Conservation (phyloP, 2,888 invertebrate species). For the Sycophila texana region DNA sequence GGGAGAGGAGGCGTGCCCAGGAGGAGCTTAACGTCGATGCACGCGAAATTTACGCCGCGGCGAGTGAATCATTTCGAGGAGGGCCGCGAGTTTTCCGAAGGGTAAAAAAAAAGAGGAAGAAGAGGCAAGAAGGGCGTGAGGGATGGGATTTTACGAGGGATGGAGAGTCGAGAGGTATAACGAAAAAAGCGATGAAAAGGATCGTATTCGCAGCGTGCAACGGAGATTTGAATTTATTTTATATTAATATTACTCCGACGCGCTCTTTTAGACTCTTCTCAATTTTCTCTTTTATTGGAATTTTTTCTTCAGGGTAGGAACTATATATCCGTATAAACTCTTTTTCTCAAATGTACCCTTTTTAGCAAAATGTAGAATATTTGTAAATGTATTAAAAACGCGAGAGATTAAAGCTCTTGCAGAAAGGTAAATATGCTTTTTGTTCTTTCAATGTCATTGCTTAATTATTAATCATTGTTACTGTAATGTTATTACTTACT, state of each 20-base stretch:
- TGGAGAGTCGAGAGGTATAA: neutral
- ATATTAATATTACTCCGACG: constrained; percentile 23
- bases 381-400: too few relatives aligned
- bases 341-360: too few relatives aligned
- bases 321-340: too few relatives aligned
- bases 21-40: neutral
- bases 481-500: too few relatives aligned
- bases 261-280: neutral
- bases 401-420: too few relatives aligned
- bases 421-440: too few relatives aligned
- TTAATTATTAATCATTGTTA: too few relatives aligned
- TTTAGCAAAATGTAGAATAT: too few relatives aligned
- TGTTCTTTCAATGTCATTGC: too few relatives aligned
- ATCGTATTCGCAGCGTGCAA: constrained; percentile 18
- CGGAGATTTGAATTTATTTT: constrained; percentile 7
- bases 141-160: constrained; percentile 9
- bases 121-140: neutral
- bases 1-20: neutral
- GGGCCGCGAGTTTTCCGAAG: constrained; percentile 9
- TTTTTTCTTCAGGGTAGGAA: too few relatives aligned
- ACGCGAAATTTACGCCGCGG: constrained; percentile 16
- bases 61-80: constrained; percentile 11
- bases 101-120: neutral
- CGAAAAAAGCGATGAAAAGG: constrained; percentile 10
- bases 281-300: too few relatives aligned